A percentile compares a stretch with the other conserved stretches of the same genome.
Conservation (phyloP, 2,113 vertebrate species). For the Bufo bufo region DNA sequence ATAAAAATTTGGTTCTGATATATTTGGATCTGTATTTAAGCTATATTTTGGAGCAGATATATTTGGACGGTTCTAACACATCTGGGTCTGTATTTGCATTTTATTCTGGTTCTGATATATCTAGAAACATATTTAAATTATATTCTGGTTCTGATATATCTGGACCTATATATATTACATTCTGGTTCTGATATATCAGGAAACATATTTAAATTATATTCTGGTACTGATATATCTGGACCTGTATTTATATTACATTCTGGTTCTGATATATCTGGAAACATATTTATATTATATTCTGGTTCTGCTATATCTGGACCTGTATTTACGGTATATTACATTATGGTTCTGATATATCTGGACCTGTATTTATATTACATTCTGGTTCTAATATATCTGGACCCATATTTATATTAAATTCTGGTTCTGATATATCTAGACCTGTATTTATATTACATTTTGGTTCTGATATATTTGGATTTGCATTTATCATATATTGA, state of each 20-base stretch:
- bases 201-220: background rate
- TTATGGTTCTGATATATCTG: background rate
- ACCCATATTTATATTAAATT: background rate
- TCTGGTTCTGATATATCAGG: background rate
- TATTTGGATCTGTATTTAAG: background rate
- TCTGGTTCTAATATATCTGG: background rate
- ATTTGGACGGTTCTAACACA: background rate
- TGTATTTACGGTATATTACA: too few species aligned
- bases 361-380: background rate
- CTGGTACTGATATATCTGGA: background rate
- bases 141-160: background rate
- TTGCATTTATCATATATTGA: background rate
- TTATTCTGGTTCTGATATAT: background rate
- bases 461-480: background rate
- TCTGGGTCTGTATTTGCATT: background rate
- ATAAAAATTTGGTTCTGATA: background rate
- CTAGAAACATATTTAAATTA: background rate
- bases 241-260: background rate
- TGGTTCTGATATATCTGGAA: background rate
- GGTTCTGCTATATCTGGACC: background rate
- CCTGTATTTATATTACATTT: too few species aligned
- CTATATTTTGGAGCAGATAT: too few species aligned
- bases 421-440: background rate
- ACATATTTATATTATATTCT: background rate
- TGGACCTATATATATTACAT: background rate